Evolutionary conservation across 1,140 invertebrate genomes (phyloP).

Genomic region (Nephila pilipes): DNA sequence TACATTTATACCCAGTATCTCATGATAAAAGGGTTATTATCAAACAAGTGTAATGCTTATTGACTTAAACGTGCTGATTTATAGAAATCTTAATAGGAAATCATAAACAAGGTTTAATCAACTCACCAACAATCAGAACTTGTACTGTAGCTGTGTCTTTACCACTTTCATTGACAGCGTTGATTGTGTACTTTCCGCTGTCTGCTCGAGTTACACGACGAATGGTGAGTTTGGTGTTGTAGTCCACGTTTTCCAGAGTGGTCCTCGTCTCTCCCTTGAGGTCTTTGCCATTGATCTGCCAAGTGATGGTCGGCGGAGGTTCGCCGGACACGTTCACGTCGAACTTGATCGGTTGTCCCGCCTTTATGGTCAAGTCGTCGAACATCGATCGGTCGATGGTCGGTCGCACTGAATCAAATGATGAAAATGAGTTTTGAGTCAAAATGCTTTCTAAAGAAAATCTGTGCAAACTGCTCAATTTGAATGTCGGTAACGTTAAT

Average conservation of each 20-base stretch:
- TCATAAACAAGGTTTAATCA: no score
- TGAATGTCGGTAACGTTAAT: no score
- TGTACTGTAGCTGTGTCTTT: constrained; percentile 94
- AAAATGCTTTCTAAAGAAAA: no score
- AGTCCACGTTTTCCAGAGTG: constrained; percentile 88
- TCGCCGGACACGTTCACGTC: constrained; percentile 95
- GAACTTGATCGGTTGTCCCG: constrained; percentile 93
- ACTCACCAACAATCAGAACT: constrained; percentile 90
- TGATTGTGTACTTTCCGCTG: constrained; percentile 94
- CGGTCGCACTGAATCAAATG: constrained; percentile 87
- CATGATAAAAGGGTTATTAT: no score
- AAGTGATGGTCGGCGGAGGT: constrained; percentile 93
- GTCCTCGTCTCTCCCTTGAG: constrained; percentile 78
- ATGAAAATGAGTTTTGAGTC: no score
- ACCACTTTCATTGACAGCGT: constrained; percentile 95
- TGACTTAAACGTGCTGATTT: no score
- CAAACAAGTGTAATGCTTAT: no score
- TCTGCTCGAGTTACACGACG: constrained; percentile 92
- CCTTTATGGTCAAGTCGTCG: constrained; percentile 92
- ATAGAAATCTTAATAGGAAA: no score
- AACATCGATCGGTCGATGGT: constrained; percentile 96
- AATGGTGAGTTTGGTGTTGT: constrained; percentile 93
- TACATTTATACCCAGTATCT: no score
- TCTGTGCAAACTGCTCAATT: no score
- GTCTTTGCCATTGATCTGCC: constrained; percentile 86